Percentiles rank a stretch among this genome's conserved stretches.
Conservation (phyloP, 2,797 vertebrate genomes). For the Scomberomorus guttatus region DNA sequence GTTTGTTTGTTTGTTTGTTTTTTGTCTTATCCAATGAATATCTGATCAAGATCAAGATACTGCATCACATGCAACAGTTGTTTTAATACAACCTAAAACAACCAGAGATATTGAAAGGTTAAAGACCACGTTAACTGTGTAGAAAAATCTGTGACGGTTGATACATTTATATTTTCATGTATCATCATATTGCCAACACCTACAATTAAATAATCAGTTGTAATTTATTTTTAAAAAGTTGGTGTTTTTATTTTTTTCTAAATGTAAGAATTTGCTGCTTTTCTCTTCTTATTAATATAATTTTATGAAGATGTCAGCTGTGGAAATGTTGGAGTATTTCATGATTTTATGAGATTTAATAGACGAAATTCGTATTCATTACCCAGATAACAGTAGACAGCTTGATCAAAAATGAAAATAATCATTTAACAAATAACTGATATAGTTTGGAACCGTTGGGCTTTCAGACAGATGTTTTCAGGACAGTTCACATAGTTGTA, state of each 20-base stretch:
- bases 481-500: slow-evolving; percentile 41
- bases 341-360: background rate
- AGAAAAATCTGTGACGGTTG: background rate
- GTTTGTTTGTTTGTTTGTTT: background rate
- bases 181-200: background rate
- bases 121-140: background rate
- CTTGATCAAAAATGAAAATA: background rate
- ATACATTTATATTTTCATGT: background rate
- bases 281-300: slow-evolving; percentile 1
- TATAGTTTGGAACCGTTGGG: slow-evolving; percentile 7
- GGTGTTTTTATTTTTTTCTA: background rate
- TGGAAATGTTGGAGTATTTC: background rate
- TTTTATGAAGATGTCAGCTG: background rate
- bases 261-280: background rate
- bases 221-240: background rate
- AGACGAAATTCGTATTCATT: too few relatives aligned
- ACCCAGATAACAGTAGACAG: too few relatives aligned
- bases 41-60: slow-evolving; percentile 6
- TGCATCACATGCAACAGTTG: background rate
- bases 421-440: slow-evolving; percentile 13
- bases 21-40: slow-evolving; percentile 2
- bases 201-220: background rate
- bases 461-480: slow-evolving; percentile 33
- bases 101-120: background rate
- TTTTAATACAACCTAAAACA: background rate